These are phyloP conservation scores for Regulus satrapa DNA, from an alignment of 2,113 vertebrate species.

Conservation along the genomic window DNA sequence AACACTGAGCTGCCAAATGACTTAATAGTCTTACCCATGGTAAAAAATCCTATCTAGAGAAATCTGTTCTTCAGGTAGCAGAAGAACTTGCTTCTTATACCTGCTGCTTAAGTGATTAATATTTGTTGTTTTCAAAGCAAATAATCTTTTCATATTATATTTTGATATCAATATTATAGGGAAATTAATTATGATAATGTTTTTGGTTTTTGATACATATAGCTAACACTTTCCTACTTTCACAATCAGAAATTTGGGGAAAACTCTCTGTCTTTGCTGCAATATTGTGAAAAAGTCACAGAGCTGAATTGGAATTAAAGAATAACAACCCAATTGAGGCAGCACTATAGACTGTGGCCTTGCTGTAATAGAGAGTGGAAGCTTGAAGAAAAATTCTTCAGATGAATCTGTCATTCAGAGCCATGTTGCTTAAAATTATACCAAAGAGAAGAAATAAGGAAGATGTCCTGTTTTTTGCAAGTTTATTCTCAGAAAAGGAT, in stretches of 20 bases:
- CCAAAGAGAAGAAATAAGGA: not conserved
- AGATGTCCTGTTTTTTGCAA: not conserved
- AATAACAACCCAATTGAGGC: not conserved
- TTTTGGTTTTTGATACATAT: not conserved
- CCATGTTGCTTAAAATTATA: not conserved
- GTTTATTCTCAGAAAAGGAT: not conserved
- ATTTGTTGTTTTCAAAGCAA: not conserved
- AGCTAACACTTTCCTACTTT: not conserved
- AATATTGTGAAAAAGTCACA: not conserved
- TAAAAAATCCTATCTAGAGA: not conserved
- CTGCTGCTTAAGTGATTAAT: not conserved
- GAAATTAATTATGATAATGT: rapidly evolving
- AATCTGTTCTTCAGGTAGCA: not conserved
- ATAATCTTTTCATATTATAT: not conserved
- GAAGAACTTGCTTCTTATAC: not conserved
- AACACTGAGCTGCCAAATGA: not conserved
- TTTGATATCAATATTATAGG: not conserved
- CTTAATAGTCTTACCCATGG: not conserved
- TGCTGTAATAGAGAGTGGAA: not conserved
- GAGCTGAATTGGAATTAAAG: not conserved
- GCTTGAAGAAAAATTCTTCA: not conserved
- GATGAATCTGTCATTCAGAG: not conserved
- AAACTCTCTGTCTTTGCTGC: not conserved
- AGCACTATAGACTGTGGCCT: not conserved
- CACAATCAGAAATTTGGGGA: not conserved